Percentiles rank a stretch among this genome's conserved stretches.
phyloP scores from a whole-genome alignment of 2,113 vertebrate genomes.

The Colinus virginianus region DNA sequence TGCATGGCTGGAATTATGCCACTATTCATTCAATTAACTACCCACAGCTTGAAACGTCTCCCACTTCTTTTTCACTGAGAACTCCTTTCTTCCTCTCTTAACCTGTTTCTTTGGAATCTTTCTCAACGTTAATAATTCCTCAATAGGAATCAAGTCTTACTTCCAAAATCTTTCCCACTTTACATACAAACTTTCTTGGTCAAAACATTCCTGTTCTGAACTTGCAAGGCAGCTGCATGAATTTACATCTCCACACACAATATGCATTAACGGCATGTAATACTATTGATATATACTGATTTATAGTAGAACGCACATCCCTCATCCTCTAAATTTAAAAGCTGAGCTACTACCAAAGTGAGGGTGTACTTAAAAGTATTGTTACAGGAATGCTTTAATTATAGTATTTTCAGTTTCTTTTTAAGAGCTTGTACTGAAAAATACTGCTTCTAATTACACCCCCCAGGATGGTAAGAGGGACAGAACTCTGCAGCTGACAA shows the following conservation, averaged over 20 bases:
- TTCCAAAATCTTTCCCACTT: background rate
- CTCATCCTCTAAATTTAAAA: background rate
- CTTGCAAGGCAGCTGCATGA: background rate
- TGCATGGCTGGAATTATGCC: background rate
- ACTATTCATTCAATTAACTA: background rate
- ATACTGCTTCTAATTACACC: background rate
- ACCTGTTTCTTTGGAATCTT: background rate
- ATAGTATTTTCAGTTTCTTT: background rate
- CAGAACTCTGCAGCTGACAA: background rate
- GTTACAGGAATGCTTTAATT: background rate
- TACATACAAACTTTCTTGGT: rapidly evolving
- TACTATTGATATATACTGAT: background rate
- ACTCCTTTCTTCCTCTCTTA: background rate
- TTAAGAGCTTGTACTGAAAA: background rate
- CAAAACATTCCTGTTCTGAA: background rate
- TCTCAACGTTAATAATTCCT: background rate
- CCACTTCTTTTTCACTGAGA: background rate
- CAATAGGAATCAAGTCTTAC: background rate
- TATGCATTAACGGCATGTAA: background rate
- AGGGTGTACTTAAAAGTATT: background rate
- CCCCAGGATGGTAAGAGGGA: background rate
- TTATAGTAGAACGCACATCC: background rate
- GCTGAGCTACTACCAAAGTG: background rate
- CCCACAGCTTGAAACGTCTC: background rate
- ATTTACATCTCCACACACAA: background rate